These are phyloP conservation scores for Oxystoma pomonae DNA, from an alignment of 2,888 invertebrate genomes.

Conservation along the genomic window DNA sequence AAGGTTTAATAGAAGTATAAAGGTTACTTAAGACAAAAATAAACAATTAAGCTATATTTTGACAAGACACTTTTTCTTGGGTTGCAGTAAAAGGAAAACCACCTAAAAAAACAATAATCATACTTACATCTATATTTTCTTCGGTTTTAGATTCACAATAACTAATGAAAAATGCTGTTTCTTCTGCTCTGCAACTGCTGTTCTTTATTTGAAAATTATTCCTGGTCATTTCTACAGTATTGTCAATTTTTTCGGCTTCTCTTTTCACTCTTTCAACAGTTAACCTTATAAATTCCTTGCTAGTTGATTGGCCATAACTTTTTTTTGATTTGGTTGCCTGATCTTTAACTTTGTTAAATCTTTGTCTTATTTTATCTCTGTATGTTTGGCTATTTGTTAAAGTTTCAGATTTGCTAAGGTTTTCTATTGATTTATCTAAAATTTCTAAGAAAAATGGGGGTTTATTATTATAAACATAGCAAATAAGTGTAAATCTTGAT, in stretches of 20 bases:
- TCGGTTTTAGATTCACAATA: no score
- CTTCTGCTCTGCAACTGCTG: neutral
- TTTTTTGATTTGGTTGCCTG: neutral
- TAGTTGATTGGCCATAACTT: neutral
- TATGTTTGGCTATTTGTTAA: neutral
- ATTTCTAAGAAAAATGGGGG: neutral
- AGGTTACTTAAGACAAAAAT: no score
- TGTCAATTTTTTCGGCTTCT: neutral
- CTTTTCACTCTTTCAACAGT: neutral
- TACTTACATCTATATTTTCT: no score
- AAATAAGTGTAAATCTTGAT: neutral
- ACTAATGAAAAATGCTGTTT: neutral
- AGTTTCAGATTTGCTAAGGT: conserved; percentile 9
- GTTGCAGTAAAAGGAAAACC: no score
- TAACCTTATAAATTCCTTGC: neutral
- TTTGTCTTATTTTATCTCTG: conserved; percentile 5
- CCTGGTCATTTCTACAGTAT: neutral
- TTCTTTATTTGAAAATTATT: neutral
- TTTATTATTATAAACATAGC: neutral
- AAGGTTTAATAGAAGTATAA: no score
- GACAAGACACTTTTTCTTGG: no score
- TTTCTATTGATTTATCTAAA: neutral
- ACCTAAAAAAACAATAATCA: no score
- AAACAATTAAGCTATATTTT: no score
- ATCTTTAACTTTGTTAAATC: conserved; percentile 8